phyloP scores from a whole-genome alignment of 1,140 invertebrate species.

The Panagrolaimus sp. region DNA sequence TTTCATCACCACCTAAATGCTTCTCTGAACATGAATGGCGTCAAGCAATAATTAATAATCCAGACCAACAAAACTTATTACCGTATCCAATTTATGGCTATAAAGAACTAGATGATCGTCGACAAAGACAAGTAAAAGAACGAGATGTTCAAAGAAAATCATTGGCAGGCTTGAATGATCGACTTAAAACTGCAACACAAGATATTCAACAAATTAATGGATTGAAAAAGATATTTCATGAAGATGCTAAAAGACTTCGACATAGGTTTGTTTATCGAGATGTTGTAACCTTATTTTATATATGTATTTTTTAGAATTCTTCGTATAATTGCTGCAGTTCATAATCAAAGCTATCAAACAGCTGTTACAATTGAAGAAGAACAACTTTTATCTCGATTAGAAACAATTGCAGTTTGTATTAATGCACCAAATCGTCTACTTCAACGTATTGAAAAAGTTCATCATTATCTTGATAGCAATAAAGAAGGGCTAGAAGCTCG shows the following conservation, averaged over 20 bases:
- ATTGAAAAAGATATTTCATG: background rate
- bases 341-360: background rate
- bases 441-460: background rate
- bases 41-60: conserved; percentile 29
- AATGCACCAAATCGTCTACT: background rate
- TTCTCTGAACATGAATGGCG: conserved; percentile 27
- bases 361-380: conserved; percentile 4
- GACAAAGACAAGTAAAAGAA: conserved; percentile 17
- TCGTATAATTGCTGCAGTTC: background rate
- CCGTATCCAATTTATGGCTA: conserved; percentile 37
- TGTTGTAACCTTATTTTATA: background rate
- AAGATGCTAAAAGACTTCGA: conserved; percentile 3
- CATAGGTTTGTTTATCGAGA: background rate
- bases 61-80: conserved; percentile 28
- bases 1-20: conserved; percentile 25
- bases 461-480: background rate
- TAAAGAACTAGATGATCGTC: conserved; percentile 22
- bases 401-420: background rate
- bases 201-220: background rate
- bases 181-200: background rate
- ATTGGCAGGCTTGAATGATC: background rate
- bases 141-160: background rate
- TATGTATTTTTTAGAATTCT: background rate
- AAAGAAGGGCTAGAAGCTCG: background rate
- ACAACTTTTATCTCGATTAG: background rate